Percentiles rank a stretch among this genome's conserved stretches.
phyloP scores from a whole-genome alignment of 2,113 vertebrate species.

The Scytalopus superciliaris region DNA sequence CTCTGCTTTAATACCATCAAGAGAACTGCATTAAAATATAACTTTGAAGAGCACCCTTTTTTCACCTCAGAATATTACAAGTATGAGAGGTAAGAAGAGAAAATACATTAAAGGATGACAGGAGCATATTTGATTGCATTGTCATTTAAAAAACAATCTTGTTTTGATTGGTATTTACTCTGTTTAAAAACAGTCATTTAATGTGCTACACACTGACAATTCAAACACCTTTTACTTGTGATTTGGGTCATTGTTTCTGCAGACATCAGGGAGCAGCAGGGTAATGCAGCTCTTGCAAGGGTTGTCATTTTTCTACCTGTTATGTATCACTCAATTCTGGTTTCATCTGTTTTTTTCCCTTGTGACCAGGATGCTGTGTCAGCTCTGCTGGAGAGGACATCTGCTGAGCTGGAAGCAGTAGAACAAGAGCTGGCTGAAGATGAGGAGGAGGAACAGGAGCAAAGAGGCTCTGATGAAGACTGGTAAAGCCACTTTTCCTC shows the following conservation, averaged over 20 bases:
- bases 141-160: neutral
- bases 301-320: neutral
- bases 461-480: constrained; percentile 59
- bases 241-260: neutral
- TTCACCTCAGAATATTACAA: neutral
- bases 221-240: neutral
- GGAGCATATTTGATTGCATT: neutral
- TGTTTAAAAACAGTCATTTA: neutral
- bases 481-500: constrained; percentile 68
- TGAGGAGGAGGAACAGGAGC: constrained; percentile 59
- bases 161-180: neutral
- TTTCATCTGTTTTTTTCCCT: neutral
- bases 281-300: neutral
- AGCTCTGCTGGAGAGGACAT: constrained; percentile 81
- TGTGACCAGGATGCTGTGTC: constrained; percentile 81
- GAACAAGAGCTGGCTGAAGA: constrained; percentile 81
- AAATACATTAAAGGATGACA: neutral
- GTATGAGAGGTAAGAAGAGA: neutral
- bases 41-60: neutral
- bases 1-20: neutral
- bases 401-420: constrained; percentile 81
- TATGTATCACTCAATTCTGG: neutral
- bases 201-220: neutral
- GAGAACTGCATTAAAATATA: neutral
- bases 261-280: neutral